Evolutionary conservation across 1,140 invertebrate species (phyloP).

Genomic region (Drosophila sechellia): DNA sequence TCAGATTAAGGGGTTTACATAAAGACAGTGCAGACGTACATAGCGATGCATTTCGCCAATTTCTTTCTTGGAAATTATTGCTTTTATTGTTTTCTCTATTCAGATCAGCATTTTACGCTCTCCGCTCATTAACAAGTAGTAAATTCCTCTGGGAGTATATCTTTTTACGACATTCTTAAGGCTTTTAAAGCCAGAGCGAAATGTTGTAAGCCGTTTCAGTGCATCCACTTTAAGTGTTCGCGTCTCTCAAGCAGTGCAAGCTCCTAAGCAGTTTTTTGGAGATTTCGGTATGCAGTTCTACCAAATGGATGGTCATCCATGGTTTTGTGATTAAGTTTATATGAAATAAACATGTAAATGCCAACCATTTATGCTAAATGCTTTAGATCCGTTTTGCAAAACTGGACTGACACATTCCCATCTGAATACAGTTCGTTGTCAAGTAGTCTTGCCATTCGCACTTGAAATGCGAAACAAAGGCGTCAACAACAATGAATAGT

Average conservation of each 20-base stretch:
- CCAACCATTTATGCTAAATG: no score
- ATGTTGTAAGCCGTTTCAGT: background rate
- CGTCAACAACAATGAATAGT: background rate
- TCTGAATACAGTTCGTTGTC: background rate
- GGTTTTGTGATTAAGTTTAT: no score
- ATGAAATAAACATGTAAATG: no score
- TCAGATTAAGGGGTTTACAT: constrained; percentile 14
- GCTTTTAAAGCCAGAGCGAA: background rate
- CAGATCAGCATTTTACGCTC: background rate
- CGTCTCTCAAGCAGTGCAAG: background rate
- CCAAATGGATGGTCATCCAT: background rate
- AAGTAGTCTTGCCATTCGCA: background rate
- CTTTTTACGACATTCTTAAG: background rate
- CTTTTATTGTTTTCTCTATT: constrained; percentile 13
- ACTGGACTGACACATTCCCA: background rate
- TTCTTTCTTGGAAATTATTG: constrained; percentile 30
- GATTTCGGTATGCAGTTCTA: background rate
- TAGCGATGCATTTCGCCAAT: constrained; percentile 44
- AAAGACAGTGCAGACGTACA: constrained; percentile 51
- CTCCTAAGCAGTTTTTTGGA: background rate
- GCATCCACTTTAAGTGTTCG: background rate
- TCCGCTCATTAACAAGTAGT: background rate
- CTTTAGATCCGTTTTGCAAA: no score
- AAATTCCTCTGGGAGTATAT: background rate
- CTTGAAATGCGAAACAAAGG: background rate